Evolutionary conservation across 1,140 invertebrate species (phyloP), one percentile per base, ranked within the genome.

Genomic region (Drosophila lacteicornis): DNA sequence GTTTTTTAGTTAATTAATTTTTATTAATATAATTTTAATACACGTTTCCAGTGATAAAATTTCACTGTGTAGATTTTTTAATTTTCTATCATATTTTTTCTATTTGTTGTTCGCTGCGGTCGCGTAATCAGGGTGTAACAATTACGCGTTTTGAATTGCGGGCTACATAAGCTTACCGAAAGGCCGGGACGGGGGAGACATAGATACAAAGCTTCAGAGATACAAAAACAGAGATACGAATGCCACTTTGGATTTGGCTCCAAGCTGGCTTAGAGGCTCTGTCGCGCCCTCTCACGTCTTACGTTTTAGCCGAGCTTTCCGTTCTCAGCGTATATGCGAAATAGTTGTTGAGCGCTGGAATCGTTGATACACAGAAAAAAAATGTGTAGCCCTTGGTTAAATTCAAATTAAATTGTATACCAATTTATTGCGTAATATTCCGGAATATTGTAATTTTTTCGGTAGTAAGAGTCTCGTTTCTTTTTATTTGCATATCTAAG

Each of bases 111-210:
- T 81, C 46, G 59, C 53, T 75, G 61, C 73, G 80, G 65, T 83
- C 84, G 84, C 84, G 84, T 87, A 87, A 87, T 87, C 85, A 87
- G 84, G 84, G 84, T 87, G 84, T 87, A 87, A 88, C 84, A 87
- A 87, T 88, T 80, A 88, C 80, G 84, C 84, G 80, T 83, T 70
- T 88, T 79, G 66, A 87, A 68, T 84, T 83, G 83, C 82, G 59
- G 63, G 30, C 70, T 53, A 55, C 46, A 77, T 73, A 57, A 62
- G 63, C 50, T 50, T n/a, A 30, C 25, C 50, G 27, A 68, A 22
- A 60, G 62, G 36, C 51, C 19, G 47, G 33, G 45, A 53, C 62
- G 36, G 53, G 27, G 47, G 46, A 56, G 43, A 33, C 19, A 45
- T n/a, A 79, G 75, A 75, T 86, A 68, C 53, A 51, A 59, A 58